Evolutionary conservation across 2,113 vertebrate genomes (phyloP), one percentile per base, ranked within the genome.

Genomic region (Pithys albifrons): DNA sequence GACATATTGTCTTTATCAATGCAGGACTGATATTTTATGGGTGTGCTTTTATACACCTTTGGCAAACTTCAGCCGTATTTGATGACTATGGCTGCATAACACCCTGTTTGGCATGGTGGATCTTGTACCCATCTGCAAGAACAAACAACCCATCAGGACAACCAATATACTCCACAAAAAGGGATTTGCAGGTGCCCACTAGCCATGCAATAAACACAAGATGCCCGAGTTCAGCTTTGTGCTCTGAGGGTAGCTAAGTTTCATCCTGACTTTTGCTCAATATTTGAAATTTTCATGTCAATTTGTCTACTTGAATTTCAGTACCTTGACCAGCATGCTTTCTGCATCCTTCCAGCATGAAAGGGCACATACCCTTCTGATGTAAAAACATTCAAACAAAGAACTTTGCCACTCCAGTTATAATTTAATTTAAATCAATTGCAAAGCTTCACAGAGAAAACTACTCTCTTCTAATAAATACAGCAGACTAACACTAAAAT

Each of bases 221-320:
- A 19, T 5, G 3, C 9, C 3, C 0, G 0, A 65, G 29, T 41
- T 82, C 37, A 85, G 19, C 12, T 62, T 55, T 73, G 22, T 48
- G 43, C 3, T 52, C 13, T 51, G 10, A 70, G 6, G 14, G 20
- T 8, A 79, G 51, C 14, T 75, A 75, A 48, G 18, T 66, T 37
- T 31, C 35, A 73, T 22, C 33, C 8, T 0, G 1, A 52, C 27
- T 91, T 93, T 69, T 73, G 31, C n/a, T 28, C 1, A 7, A 14
- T 85, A 75, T 31, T 78, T 23, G 33, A 76, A 49, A 83, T 54
- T 69, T 69, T 69, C 25, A 61, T 41, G 33, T 14, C n/a, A 62
- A 7, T 82, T 69, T 76, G 24, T 55, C 10, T 2, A 2, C 19
- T 66, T 45, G 18, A 76, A 41, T 76, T n/a, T 76, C 66, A 67